These are phyloP conservation scores for Lucilia cuprina DNA, from an alignment of 1,140 invertebrate genomes.

Conservation along the genomic window DNA sequence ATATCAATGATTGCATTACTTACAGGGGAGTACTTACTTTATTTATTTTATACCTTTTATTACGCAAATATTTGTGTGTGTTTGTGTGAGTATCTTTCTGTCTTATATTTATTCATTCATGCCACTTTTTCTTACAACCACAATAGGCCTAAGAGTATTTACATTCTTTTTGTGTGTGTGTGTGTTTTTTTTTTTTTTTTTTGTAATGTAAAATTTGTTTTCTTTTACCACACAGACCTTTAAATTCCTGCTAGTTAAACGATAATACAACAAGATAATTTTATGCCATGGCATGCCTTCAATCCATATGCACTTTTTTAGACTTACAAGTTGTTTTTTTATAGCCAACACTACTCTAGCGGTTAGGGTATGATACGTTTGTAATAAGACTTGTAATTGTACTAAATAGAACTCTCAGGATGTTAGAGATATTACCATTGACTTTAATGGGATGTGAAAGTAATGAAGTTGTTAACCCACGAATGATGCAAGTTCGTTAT, in stretches of 20 bases:
- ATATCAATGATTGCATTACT: not conserved
- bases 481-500: too few species aligned
- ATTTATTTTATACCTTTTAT: not conserved
- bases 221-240: constrained; percentile 1
- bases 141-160: not conserved
- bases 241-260: constrained; percentile 2
- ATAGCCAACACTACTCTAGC: too few species aligned
- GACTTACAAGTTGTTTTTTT: not conserved
- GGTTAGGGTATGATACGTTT: too few species aligned
- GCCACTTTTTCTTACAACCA: not conserved
- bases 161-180: not conserved
- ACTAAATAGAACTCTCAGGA: too few species aligned
- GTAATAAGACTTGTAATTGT: too few species aligned
- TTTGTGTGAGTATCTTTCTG: too few species aligned
- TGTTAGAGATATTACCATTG: too few species aligned
- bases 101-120: not conserved
- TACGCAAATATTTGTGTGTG: not conserved
- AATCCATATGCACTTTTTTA: not conserved
- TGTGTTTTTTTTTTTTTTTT: too few species aligned
- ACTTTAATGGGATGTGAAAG: too few species aligned
- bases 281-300: constrained; percentile 1
- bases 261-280: not conserved
- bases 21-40: not conserved
- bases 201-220: not conserved
- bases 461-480: too few species aligned